Base-by-base conservation (phyloP, 1,140 invertebrate species). In the Drosophila bipectinata region DNA sequence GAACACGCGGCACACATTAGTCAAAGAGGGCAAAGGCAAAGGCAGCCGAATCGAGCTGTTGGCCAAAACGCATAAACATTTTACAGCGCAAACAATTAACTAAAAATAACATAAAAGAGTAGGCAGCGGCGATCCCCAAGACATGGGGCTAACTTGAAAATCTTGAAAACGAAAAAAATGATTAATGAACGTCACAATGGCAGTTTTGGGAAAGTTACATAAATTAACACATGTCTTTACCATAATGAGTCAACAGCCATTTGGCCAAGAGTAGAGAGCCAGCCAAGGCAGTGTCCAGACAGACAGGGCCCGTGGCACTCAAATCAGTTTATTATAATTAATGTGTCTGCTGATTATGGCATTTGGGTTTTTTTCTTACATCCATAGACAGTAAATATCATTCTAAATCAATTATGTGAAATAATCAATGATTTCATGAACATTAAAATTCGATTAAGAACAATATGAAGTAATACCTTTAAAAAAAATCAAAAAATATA, bases 201-300 rank as follows among this genome's bases (percentile, higher is more conserved):
- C 61, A 77, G 87, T 77, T 44, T 88, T 72, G 79, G 76, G 79
- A 88, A 88, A 88, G 83, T 88, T 88, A 89, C 85, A 88, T 88
- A 88, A 89, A 89, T 88, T 88, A 89, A 89, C 83, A 88, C 83
- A 88, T 88, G 83, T 89, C 72, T 88, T 89, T 77, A 64, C 75
- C 62, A 49, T 89, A 87, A 89, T 87, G 83, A 83, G 76, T 83
- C 53, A 75, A 75, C 66, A 48, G 51, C 5, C 49, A 56, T 47
- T 68, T 14, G 66, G 47, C 48, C 32, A 60, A 74, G 34, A 37
- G 69, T 74, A 63, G 21, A 57, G 68, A 72, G 44, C n/a, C n/a
- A 9, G 49, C 32, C 49, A 26, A 53, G 34, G 21, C 12, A 28
- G 10, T 47, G 32, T 39, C 55, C 30, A 14, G 12, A 41, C 67